Conservation (phyloP, 1,140 invertebrate species). For the Drosophila fuyamai region DNA sequence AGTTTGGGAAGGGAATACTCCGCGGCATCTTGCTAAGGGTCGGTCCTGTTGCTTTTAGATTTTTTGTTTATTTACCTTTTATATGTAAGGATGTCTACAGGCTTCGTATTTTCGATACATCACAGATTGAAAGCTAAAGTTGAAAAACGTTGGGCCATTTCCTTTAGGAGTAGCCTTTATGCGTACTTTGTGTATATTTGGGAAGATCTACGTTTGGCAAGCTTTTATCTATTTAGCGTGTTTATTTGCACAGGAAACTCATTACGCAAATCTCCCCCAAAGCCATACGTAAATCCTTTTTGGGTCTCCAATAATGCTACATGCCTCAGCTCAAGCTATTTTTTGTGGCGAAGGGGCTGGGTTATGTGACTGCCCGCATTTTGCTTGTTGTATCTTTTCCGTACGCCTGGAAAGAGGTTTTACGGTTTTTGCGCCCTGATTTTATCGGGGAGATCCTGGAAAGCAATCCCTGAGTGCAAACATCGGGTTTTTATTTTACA, state of each 20-base stretch:
- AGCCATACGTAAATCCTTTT: constrained; percentile 73
- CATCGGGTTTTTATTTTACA: neutral
- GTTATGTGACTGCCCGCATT: constrained; percentile 7
- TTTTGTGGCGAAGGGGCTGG: constrained; percentile 3
- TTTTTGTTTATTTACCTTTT: constrained; percentile 19
- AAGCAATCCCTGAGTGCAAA: constrained; percentile 1
- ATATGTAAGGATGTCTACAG: constrained; percentile 3
- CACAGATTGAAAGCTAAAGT: constrained; percentile 32
- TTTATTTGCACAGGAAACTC: constrained; percentile 78
- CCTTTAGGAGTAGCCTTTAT: constrained; percentile 4
- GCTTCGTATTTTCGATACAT: constrained; percentile 19
- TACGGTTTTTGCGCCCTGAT: neutral
- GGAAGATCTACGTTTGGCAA: constrained; percentile 18
- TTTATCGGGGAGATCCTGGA: constrained; percentile 1
- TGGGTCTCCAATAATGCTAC: constrained; percentile 45
- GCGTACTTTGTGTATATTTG: constrained; percentile 7
- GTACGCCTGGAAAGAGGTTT: too few species aligned
- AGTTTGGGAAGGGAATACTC: neutral
- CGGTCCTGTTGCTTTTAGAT: neutral
- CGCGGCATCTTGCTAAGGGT: neutral
- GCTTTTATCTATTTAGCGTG: constrained; percentile 60
- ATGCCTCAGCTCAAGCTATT: constrained; percentile 12
- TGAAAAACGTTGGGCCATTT: constrained; percentile 32
- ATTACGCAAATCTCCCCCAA: constrained; percentile 74
- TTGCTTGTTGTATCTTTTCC: constrained; percentile 1